A percentile compares a stretch with the other conserved stretches of the same genome.
phyloP scores from a whole-genome alignment of 2,888 invertebrate genomes.

The Idaea dimidiata region DNA sequence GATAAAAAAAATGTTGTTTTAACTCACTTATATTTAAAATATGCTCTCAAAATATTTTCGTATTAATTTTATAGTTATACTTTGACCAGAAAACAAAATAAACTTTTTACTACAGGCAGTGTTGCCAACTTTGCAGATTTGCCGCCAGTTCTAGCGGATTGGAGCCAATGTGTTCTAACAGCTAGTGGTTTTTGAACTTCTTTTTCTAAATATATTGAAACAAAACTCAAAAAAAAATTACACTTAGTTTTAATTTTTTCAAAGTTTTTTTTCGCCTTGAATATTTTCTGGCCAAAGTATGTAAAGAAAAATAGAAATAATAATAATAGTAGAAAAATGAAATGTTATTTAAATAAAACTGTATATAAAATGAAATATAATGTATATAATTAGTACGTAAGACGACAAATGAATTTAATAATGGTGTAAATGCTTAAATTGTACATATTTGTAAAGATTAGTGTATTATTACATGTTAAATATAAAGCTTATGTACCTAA shows the following conservation, averaged over 20 bases:
- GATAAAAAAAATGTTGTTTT: background rate
- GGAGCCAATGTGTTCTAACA: too few species aligned
- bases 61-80: too few species aligned
- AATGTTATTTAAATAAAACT: background rate
- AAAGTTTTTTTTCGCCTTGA: background rate
- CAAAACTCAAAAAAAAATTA: too few species aligned
- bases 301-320: background rate
- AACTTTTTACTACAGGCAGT: too few species aligned
- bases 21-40: background rate
- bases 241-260: too few species aligned
- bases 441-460: background rate
- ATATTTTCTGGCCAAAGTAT: background rate
- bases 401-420: background rate
- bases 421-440: background rate
- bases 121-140: too few species aligned
- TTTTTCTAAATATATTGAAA: too few species aligned
- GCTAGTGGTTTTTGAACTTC: too few species aligned
- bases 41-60: background rate
- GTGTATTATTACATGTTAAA: background rate
- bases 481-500: background rate
- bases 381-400: background rate
- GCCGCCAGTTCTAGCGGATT: too few species aligned
- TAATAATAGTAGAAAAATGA: background rate
- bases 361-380: constrained; percentile 1
- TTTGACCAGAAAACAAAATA: too few species aligned